These are phyloP conservation scores for Ceryle rudis DNA, from an alignment of 2,797 vertebrate species.

Conservation along the genomic window DNA sequence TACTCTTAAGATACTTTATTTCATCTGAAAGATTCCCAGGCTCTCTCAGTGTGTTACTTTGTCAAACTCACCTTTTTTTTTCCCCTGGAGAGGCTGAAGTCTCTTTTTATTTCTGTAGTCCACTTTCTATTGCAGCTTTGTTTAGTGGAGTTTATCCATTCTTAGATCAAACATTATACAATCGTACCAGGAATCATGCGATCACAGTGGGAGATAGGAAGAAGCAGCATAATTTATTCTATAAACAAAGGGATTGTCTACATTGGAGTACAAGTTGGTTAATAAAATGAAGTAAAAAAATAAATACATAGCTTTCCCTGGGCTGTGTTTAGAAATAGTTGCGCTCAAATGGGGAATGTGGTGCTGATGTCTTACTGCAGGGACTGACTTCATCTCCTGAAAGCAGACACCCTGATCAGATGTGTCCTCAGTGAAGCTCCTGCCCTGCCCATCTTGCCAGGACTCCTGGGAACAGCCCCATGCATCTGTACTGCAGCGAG, in stretches of 20 bases:
- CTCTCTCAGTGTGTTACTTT: neutral
- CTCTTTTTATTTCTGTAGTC: neutral
- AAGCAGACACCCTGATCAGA: neutral
- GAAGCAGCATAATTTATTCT: slow-evolving; percentile 9
- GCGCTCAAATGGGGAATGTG: neutral
- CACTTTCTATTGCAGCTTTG: slow-evolving; percentile 25
- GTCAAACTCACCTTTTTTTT: slow-evolving; percentile 10
- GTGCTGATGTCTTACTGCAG: neutral
- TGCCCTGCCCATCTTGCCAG: neutral
- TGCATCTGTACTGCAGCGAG: neutral
- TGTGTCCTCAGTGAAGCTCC: neutral
- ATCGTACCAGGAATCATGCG: neutral
- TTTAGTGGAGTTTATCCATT: slow-evolving; percentile 39
- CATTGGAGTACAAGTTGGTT: neutral
- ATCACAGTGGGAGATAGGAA: slow-evolving; percentile 20
- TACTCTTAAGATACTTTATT: slow-evolving; percentile 7
- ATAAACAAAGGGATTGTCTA: slow-evolving; percentile 12
- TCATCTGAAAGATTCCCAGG: slow-evolving; percentile 19
- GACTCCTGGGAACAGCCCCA: neutral
- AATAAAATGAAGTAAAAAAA: slow-evolving; percentile 36
- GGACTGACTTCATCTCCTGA: neutral
- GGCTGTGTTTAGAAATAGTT: slow-evolving; percentile 39
- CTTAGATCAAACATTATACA: slow-evolving; percentile 16
- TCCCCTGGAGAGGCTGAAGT: neutral
- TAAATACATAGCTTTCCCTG: neutral